Evolutionary conservation across 2,888 invertebrate genomes (phyloP).

Genomic region (Drosophila tripunctata): DNA sequence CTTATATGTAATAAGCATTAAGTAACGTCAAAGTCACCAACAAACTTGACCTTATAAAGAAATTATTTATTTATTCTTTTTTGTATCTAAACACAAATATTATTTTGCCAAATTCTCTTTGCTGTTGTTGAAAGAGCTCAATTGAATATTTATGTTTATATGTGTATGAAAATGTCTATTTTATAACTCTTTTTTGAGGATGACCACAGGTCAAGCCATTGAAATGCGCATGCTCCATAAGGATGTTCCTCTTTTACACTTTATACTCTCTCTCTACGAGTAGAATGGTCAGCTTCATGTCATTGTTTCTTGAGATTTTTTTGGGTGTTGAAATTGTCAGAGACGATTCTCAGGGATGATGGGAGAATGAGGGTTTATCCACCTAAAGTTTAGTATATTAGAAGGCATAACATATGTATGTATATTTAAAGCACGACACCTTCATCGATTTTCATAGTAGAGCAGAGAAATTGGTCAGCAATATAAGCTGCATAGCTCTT

Average conservation of each 20-base stretch:
- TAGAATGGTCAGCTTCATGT: background rate
- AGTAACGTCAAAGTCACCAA: too few relatives aligned
- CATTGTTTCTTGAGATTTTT: background rate
- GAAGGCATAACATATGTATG: too few relatives aligned
- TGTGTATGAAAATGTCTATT: too few relatives aligned
- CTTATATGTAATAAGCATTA: too few relatives aligned
- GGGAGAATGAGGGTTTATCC: too few relatives aligned
- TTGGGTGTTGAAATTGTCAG: background rate
- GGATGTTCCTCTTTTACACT: background rate
- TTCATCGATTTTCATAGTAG: slow-evolving; percentile 4
- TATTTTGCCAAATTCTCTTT: background rate
- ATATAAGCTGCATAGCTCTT: background rate
- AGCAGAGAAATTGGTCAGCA: slow-evolving; percentile 1
- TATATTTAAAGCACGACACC: background rate
- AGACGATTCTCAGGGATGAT: background rate
- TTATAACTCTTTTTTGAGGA: too few relatives aligned
- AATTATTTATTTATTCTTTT: too few relatives aligned
- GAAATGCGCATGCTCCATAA: slow-evolving; percentile 21
- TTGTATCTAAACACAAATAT: too few relatives aligned
- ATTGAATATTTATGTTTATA: too few relatives aligned
- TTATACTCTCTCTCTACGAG: background rate
- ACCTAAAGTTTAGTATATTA: too few relatives aligned
- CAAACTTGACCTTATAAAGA: too few relatives aligned
- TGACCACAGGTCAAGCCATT: slow-evolving; percentile 14
- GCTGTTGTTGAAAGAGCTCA: background rate